These are phyloP conservation scores for Drosophila heteroneura DNA, from an alignment of 2,888 invertebrate genomes.

Conservation along the genomic window DNA sequence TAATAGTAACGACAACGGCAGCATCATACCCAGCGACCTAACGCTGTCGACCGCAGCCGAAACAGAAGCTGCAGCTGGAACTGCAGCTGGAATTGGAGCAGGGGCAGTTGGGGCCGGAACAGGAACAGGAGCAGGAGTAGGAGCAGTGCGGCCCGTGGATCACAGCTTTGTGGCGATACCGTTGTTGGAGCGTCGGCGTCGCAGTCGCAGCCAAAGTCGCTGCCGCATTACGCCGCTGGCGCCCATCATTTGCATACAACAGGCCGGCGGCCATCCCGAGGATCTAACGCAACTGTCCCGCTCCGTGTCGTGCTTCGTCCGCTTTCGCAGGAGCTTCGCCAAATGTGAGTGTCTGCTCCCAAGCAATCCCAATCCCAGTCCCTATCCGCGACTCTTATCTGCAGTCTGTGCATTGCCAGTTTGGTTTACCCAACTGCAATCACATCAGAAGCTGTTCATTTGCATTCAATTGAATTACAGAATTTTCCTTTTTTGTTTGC, in stretches of 20 bases:
- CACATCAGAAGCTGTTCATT: conserved; percentile 35
- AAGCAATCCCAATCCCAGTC: background rate
- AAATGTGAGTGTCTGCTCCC: conserved; percentile 69
- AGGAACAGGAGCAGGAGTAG: conserved; percentile 5
- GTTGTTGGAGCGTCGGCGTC: conserved; percentile 61
- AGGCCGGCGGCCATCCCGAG: conserved; percentile 54
- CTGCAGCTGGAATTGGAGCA: background rate
- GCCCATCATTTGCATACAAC: conserved; percentile 71
- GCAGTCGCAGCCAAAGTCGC: conserved; percentile 64
- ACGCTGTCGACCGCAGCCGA: conserved; percentile 11
- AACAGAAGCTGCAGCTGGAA: background rate
- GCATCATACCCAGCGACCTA: conserved; percentile 17
- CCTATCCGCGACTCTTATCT: conserved; percentile 1
- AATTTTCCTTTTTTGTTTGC: conserved; percentile 28
- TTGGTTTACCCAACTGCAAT: conserved; percentile 15
- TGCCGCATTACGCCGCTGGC: conserved; percentile 64
- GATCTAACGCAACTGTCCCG: conserved; percentile 62
- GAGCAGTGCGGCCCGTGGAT: conserved; percentile 11
- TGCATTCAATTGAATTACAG: conserved; percentile 68
- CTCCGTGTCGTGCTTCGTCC: conserved; percentile 75
- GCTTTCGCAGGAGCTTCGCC: conserved; percentile 72
- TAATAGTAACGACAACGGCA: conserved; percentile 34
- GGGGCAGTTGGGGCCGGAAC: background rate
- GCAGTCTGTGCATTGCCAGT: background rate
- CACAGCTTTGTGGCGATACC: conserved; percentile 66